Conservation (phyloP, 2,797 vertebrate species). For the Pangasius krempfi region DNA sequence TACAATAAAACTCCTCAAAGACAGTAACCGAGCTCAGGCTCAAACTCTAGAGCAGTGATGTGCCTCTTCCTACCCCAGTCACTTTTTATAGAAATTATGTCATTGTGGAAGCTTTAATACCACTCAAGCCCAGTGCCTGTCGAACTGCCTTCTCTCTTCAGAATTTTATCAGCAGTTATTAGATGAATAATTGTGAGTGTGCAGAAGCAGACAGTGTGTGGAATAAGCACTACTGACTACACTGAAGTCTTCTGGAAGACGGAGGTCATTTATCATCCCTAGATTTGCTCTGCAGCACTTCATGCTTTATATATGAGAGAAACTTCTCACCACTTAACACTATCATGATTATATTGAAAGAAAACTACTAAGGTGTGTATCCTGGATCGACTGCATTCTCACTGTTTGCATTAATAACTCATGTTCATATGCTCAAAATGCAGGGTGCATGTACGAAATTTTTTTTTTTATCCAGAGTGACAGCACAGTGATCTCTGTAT, state of each 20-base stretch:
- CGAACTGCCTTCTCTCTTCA: constrained; percentile 14
- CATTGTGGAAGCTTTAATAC: not conserved
- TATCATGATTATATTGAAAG: not conserved
- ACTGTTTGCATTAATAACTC: not conserved
- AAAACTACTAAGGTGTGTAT: not conserved
- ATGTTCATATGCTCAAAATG: not conserved
- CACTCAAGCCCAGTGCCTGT: not conserved
- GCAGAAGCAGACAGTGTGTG: constrained; percentile 31
- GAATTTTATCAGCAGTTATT: constrained; percentile 17
- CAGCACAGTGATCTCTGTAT: not conserved
- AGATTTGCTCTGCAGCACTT: constrained; percentile 42
- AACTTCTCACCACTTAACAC: not conserved
- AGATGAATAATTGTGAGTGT: constrained; percentile 5
- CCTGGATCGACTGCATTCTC: not conserved
- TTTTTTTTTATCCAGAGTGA: not conserved
- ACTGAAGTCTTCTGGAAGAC: constrained; percentile 12
- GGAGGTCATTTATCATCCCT: constrained; percentile 50
- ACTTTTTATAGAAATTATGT: not conserved
- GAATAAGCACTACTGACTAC: constrained; percentile 17
- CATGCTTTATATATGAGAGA: not conserved
- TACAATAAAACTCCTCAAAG: not conserved
- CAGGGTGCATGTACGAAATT: not conserved
- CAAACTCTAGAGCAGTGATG: not conserved
- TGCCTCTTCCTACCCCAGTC: not conserved
- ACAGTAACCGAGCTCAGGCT: not conserved